These are phyloP conservation scores for Cydia fagiglandana DNA, from an alignment of 1,140 invertebrate species.

Conservation along the genomic window DNA sequence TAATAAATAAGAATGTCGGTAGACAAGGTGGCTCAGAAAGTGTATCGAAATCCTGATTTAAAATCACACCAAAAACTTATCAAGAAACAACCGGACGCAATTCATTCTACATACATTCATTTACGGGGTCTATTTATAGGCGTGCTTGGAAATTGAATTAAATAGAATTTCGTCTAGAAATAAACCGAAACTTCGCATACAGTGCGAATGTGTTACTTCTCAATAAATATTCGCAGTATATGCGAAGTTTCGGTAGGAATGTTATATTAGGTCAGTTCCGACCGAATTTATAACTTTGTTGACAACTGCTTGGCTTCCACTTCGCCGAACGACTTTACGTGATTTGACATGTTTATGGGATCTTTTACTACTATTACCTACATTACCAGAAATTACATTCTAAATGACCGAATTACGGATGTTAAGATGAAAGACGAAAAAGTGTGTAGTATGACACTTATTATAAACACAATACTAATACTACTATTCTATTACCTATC, in stretches of 20 bases:
- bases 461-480: no score
- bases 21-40: no score
- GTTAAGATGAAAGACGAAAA: no score
- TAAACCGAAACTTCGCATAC: not conserved
- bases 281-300: slow-evolving; percentile 3
- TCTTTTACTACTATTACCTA: not conserved
- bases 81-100: no score
- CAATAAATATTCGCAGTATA: not conserved
- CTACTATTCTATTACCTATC: no score
- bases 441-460: no score
- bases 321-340: not conserved
- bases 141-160: not conserved
- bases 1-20: no score
- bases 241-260: not conserved
- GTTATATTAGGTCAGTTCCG: not conserved
- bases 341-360: not conserved
- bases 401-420: not conserved
- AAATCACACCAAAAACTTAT: no score
- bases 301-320: not conserved
- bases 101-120: no score
- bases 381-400: not conserved
- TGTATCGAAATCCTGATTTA: no score
- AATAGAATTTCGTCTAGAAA: not conserved
- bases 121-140: no score
- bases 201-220: not conserved